Conservation (phyloP, 2,888 invertebrate genomes). For the Cephalotes varians region DNA sequence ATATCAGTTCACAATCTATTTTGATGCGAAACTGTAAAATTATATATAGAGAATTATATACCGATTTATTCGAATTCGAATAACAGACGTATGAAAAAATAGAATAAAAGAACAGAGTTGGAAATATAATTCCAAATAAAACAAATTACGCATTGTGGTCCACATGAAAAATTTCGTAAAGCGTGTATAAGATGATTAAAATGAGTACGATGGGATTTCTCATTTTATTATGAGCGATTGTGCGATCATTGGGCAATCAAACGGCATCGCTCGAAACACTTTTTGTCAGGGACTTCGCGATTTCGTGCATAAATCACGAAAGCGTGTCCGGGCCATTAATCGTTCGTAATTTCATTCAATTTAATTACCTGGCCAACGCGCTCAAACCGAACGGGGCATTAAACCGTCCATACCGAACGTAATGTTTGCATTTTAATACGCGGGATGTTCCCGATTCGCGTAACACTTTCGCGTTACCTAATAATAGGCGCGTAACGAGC, state of each 20-base stretch:
- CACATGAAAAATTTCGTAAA: neutral
- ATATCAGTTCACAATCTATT: neutral
- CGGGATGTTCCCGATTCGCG: slow-evolving; percentile 66
- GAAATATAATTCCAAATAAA: neutral
- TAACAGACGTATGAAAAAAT: neutral
- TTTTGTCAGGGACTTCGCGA: slow-evolving; percentile 69
- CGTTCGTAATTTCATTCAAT: slow-evolving; percentile 83
- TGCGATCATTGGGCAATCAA: slow-evolving; percentile 15
- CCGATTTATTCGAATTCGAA: neutral
- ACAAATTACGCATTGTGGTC: neutral
- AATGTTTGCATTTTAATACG: slow-evolving; percentile 83
- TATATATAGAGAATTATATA: neutral
- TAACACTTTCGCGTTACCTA: slow-evolving; percentile 74
- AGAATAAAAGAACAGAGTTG: neutral
- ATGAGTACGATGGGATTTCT: neutral
- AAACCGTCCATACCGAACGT: slow-evolving; percentile 75
- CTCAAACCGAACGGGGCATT: slow-evolving; percentile 78
- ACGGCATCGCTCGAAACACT: slow-evolving; percentile 52
- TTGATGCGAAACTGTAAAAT: neutral
- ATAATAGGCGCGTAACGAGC: slow-evolving; percentile 79
- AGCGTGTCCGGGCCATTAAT: slow-evolving; percentile 77
- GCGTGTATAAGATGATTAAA: neutral
- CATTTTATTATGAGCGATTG: slow-evolving; percentile 21
- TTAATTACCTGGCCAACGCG: slow-evolving; percentile 80
- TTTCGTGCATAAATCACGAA: slow-evolving; percentile 71